Base-by-base conservation (phyloP, 37 sponge, comb jelly and placozoan genomes). In the Agelas oroides region DNA sequence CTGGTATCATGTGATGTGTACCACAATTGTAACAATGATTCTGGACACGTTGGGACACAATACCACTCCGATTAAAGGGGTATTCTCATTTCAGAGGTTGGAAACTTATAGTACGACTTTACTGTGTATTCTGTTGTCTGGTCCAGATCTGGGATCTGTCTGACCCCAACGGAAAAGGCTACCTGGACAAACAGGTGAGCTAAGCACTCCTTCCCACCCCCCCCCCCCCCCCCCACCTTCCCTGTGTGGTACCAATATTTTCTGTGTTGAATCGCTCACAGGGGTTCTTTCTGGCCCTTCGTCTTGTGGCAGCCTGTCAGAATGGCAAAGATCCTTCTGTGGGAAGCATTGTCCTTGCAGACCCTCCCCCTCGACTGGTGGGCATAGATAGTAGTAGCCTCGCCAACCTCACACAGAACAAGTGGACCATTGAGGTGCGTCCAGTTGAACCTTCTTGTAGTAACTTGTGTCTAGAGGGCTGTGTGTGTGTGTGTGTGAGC, bases 131-230 rank as follows among this genome's bases (percentile, higher is more conserved):
- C 24, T 18, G 5, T 30, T 60, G 36, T 58, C 15, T 6, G 11
- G 20, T 25, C 31, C 65, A 94, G 95, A 94, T 94, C 64, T 94
- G 95, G 95, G 75, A 88, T 8, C 65, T 88, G 14, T 69, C 84
- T 56, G 95, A 94, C 59, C 82, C 93, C 20, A 71, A 32, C 35
- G 83, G 79, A 0, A 73, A 46, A 2, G 95, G 95, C 8, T 92
- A 76, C 59, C 85, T 94, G 27, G 93, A 94, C 70, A 94, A 92
- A 56, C 86, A 94, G 89, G 88, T 83, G 19, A 31, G 18, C 35
- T n/a, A n/a, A n/a, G n/a, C n/a, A n/a, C n/a, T n/a, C n/a, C n/a
- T n/a, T n/a, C n/a, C n/a, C n/a, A n/a, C n/a, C n/a, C n/a, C n/a
- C n/a, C n/a, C 23, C 46, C 46, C 46, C 46, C 46, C 3, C n/a